phyloP scores from a whole-genome alignment of 1,140 invertebrate genomes.

The Copidosoma floridanum region DNA sequence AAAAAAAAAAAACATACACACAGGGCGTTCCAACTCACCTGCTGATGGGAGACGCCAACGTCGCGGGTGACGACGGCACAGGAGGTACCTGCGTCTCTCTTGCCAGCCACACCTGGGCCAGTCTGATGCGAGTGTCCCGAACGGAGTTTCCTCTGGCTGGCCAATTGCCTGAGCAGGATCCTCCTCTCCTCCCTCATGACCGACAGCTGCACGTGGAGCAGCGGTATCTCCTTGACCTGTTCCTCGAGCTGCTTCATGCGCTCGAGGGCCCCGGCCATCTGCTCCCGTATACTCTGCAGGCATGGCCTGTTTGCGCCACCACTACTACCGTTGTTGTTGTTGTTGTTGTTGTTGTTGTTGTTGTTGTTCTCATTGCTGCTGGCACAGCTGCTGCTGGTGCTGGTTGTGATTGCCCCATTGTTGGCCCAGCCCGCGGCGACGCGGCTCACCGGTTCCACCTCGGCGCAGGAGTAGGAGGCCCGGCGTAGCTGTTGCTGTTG shows the following conservation, averaged over 20 bases:
- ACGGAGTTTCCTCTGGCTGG: slow-evolving; percentile 70
- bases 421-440: too few species aligned
- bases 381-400: too few species aligned
- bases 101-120: slow-evolving; percentile 26
- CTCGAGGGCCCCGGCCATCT: slow-evolving; percentile 76
- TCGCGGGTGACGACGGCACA: slow-evolving; percentile 50
- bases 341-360: neutral
- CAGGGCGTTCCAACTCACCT: neutral
- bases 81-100: slow-evolving; percentile 40
- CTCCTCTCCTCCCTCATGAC: slow-evolving; percentile 74
- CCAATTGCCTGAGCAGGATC: slow-evolving; percentile 62
- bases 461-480: too few species aligned
- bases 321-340: too few species aligned
- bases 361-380: too few species aligned
- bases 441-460: neutral
- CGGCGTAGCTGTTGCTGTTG: neutral
- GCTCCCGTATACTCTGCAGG: slow-evolving; percentile 65
- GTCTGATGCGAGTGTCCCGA: slow-evolving; percentile 60
- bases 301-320: slow-evolving; percentile 23
- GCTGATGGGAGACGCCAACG: slow-evolving; percentile 26
- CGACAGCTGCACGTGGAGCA: slow-evolving; percentile 72
- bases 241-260: slow-evolving; percentile 79
- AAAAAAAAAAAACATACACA: too few species aligned
- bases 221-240: slow-evolving; percentile 81
- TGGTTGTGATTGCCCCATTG: too few species aligned